A percentile compares a stretch with the other conserved stretches of the same genome.
These are phyloP conservation scores for Halesus radiatus DNA, from an alignment of 1,140 invertebrate genomes.

Conservation along the genomic window DNA sequence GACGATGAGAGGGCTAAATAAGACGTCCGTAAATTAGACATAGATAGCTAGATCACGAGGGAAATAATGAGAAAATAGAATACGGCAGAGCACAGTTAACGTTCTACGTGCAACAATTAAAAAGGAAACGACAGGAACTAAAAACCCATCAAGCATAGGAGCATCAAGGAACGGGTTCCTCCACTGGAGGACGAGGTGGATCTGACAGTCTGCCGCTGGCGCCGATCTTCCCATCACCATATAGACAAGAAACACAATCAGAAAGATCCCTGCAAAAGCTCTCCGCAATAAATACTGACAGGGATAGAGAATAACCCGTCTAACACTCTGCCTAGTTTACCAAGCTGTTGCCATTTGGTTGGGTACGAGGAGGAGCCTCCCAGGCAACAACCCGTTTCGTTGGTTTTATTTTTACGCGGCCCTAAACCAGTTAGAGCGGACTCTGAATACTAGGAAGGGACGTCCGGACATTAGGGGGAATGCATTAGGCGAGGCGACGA, in stretches of 20 bases:
- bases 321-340: background rate
- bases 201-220: slow-evolving; percentile 26
- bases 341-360: background rate
- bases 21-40: no score
- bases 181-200: slow-evolving; percentile 10
- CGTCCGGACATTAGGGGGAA: slow-evolving; percentile 31
- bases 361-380: background rate
- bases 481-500: slow-evolving; percentile 36
- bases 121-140: slow-evolving; percentile 13
- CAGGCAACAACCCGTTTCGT: slow-evolving; percentile 36
- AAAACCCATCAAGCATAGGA: background rate
- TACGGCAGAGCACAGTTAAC: background rate
- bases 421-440: slow-evolving; percentile 38
- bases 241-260: background rate
- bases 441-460: slow-evolving; percentile 7
- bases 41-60: no score
- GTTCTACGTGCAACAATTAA: slow-evolving; percentile 19
- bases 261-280: background rate
- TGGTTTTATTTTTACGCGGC: slow-evolving; percentile 42
- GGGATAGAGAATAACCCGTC: no score
- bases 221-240: slow-evolving; percentile 15
- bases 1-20: no score
- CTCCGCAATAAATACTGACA: background rate
- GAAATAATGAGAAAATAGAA: no score
- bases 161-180: slow-evolving; percentile 13